These are phyloP conservation scores for Ericerus pela DNA, from an alignment of 1,140 invertebrate genomes.

Conservation along the genomic window DNA sequence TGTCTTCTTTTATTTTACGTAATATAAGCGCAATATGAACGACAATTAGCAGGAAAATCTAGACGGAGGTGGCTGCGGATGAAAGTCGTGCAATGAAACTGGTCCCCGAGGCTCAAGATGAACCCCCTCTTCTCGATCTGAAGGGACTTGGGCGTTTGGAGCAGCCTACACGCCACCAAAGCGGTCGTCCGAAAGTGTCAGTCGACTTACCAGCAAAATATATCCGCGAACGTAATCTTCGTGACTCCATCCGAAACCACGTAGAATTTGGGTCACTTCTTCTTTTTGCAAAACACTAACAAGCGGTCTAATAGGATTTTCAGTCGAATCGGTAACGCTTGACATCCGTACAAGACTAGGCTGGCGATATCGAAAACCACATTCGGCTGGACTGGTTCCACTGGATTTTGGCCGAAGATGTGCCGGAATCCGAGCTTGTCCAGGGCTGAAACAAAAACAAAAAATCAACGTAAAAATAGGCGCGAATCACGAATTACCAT, in stretches of 20 bases:
- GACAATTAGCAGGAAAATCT: too few relatives aligned
- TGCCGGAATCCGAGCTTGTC: constrained; percentile 42
- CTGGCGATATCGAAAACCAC: constrained; percentile 72
- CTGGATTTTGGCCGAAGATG: constrained; percentile 32
- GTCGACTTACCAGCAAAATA: constrained; percentile 62
- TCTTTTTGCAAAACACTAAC: constrained; percentile 61
- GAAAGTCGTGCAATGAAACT: too few relatives aligned
- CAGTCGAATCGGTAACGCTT: constrained; percentile 64
- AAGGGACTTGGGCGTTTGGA: too few relatives aligned
- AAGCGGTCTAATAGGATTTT: constrained; percentile 71
- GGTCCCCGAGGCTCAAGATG: too few relatives aligned
- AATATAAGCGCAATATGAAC: too few relatives aligned
- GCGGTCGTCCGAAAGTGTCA: too few relatives aligned
- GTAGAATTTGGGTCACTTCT: constrained; percentile 61
- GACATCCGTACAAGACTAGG: constrained; percentile 68
- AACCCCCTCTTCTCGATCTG: too few relatives aligned
- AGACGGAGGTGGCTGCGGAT: too few relatives aligned
- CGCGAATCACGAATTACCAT: too few relatives aligned
- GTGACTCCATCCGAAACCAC: constrained; percentile 71
- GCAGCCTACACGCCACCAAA: too few relatives aligned
- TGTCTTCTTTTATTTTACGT: too few relatives aligned
- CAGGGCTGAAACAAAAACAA: constrained; percentile 38
- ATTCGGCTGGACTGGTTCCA: constrained; percentile 50
- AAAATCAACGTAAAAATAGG: too few relatives aligned
- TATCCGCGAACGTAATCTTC: constrained; percentile 74